Evolutionary conservation across 2,113 vertebrate genomes (phyloP), one percentile per base, ranked within the genome.

Genomic region (Microtus ochrogaster): DNA sequence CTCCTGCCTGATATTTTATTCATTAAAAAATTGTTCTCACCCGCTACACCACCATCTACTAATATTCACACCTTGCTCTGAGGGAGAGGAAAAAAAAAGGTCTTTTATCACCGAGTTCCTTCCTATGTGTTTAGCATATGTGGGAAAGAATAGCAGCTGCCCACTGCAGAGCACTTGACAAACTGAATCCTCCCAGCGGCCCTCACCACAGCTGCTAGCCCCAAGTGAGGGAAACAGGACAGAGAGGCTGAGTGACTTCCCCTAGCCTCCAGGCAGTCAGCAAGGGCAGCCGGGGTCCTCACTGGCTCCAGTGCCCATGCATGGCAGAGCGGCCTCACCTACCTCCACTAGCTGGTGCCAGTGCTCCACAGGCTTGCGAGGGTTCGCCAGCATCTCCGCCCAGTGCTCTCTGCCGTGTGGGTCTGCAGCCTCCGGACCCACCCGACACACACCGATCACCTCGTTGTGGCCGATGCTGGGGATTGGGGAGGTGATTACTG

Each of bases 341-440:
- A 98, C 98, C 99, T 99, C 99, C 89, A 99, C 99, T 79, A 99
- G 99, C 97, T 99, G 99, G 96, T 99, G 99, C 99, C 99, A 99
- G 97, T 99, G 99, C 90, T 99, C 99, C 86, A 99, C 99, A n/a
- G 99, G 99, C 96, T 99, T 99, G 92, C 99, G 99, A 16, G 99
- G 99, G 94, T 99, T 99, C 65, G 99, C 99, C 98, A 99, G 96
- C 99, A 99, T 99, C 98, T 99, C 99, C 0, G 98, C 96, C 99
- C 99, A 99, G 98, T 99, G 99, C 97, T 99, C 99, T 33, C 99
- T 98, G 84, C 99, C 99, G 16, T 95, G 97, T 0, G 99, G 99
- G 47, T 99, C 99, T 0, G 99, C 99, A 0, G 99, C 99, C 0
- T 99, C 99, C 2, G 99, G 99, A 86, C 99, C 99, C 95, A 99